phyloP scores from a whole-genome alignment of 1,140 invertebrate genomes.

The Aricia agestis region DNA sequence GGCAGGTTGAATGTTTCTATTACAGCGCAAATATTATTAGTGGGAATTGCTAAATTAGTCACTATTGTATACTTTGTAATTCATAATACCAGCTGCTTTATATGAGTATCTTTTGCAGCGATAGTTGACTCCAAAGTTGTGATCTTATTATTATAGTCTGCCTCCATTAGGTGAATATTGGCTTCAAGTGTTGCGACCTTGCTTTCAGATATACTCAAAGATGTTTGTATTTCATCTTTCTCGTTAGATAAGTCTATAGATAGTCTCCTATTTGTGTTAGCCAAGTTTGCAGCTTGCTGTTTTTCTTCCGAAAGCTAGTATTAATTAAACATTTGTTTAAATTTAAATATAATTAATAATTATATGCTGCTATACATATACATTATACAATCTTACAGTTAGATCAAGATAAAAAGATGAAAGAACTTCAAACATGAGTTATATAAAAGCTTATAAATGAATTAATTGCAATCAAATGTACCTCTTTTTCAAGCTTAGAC shows the following conservation, averaged over 20 bases:
- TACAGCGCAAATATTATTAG: background rate
- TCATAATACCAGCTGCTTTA: conserved; percentile 78
- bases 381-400: too few relatives aligned
- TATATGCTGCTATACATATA: too few relatives aligned
- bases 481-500: conserved; percentile 79
- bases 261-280: conserved; percentile 57
- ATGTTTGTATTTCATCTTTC: conserved; percentile 68
- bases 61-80: conserved; percentile 22
- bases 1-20: background rate
- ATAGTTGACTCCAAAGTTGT: conserved; percentile 77
- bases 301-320: conserved; percentile 78
- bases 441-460: background rate
- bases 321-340: conserved; percentile 25
- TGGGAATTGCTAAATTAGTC: conserved; percentile 15
- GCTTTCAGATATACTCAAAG: conserved; percentile 76
- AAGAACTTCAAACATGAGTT: too few relatives aligned
- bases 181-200: conserved; percentile 78
- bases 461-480: conserved; percentile 32
- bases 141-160: conserved; percentile 77
- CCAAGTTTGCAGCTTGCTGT: conserved; percentile 60
- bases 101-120: conserved; percentile 76
- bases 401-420: too few relatives aligned
- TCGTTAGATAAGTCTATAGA: conserved; percentile 65
- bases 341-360: background rate
- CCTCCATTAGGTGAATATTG: conserved; percentile 75